A percentile compares a stretch with the other conserved stretches of the same genome.
Evolutionary conservation across 2,888 invertebrate species (phyloP).

Genomic region (Branchipolynoe longqiensis): DNA sequence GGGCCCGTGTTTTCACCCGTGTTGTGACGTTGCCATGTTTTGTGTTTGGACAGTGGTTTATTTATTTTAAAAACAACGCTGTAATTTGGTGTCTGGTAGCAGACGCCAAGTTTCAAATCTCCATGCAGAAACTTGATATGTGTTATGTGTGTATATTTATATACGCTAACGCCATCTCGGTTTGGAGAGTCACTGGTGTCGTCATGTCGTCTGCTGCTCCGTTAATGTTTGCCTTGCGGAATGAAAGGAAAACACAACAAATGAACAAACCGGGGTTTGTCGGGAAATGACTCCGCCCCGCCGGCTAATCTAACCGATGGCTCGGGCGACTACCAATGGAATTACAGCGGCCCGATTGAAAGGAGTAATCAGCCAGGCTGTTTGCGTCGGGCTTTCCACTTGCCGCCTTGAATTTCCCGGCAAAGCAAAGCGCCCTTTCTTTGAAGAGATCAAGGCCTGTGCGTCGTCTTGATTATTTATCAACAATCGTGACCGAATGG

Average conservation of each 20-base stretch:
- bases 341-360: conserved; percentile 36
- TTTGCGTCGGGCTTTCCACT: conserved; percentile 12
- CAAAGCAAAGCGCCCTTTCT: conserved; percentile 6
- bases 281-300: conserved; percentile 30
- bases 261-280: conserved; percentile 44
- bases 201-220: conserved; percentile 19
- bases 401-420: background rate
- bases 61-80: too few relatives aligned
- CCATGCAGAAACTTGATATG: too few relatives aligned
- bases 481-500: conserved; percentile 38
- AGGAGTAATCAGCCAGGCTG: conserved; percentile 30
- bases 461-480: conserved; percentile 51
- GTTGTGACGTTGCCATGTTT: too few relatives aligned
- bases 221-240: conserved; percentile 29
- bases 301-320: conserved; percentile 8
- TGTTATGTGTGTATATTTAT: too few relatives aligned
- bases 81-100: too few relatives aligned
- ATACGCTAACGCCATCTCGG: too few relatives aligned
- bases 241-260: conserved; percentile 54
- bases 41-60: too few relatives aligned
- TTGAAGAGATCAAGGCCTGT: conserved; percentile 44
- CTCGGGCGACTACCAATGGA: conserved; percentile 11
- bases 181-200: too few relatives aligned
- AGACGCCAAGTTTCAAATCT: too few relatives aligned
- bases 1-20: too few relatives aligned